Evolutionary conservation across 2,888 invertebrate genomes (phyloP), one percentile per base, ranked within the genome.

Genomic region (Erynnis tages): DNA sequence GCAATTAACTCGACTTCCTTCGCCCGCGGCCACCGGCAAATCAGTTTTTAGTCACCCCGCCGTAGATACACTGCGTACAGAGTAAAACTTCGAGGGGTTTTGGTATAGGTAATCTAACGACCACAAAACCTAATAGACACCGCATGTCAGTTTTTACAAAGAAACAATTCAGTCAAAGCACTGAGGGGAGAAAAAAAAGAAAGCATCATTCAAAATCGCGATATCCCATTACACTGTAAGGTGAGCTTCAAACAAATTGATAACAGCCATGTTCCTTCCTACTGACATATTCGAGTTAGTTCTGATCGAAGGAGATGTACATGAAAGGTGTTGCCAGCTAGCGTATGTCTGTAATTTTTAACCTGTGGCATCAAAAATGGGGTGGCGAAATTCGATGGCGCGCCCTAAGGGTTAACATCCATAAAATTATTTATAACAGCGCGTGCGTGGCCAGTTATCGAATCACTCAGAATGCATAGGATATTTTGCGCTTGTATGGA

Each of bases 1-100:
- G 76, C 79, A 81, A 86, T 86, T 85, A 83, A 76, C 71, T 66
- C 64, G 66, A 71, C 79, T 83, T 83, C 85, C 84, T 78, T 63
- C 54, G 79, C 83, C 79, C 57, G 50, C 63, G 82, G 86, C 79
- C 63, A 72, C 63, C 71, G 77, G 70, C 81, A 83, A 86, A 83
- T 85, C 79, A 75, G 68, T 80, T 83, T 80, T 69, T 68, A 72
- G 70, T 59, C 69, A 63, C 67, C 73, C 74, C 55, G 47, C 43
- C 60, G 61, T 11, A 54, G 23, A 37, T 17, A 10, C 21, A 25
- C 10, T 38, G 7, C 4, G 8, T 21, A 52, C 30, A 37, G 43
- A 52, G 44, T 37, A 32, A 35, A 21, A 50, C 30, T 10, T 1
- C 5, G 17, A n/a, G 5, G 13, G 3, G 34, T n/a, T n/a, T n/a